These are phyloP conservation scores for Melanchra persicariae DNA, from an alignment of 2,888 invertebrate species.

Conservation along the genomic window DNA sequence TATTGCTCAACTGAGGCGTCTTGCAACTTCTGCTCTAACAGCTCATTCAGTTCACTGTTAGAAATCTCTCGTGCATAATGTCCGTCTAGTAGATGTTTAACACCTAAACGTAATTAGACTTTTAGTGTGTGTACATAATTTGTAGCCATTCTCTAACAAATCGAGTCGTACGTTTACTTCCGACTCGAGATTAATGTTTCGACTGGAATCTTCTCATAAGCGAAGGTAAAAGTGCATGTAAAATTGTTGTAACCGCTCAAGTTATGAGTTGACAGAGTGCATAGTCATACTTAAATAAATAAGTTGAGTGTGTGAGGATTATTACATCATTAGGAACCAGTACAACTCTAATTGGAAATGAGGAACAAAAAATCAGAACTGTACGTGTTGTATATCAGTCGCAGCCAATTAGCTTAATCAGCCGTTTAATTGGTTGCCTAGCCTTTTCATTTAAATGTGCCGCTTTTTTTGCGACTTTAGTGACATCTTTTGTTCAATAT, in stretches of 20 bases:
- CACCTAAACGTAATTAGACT: conserved; percentile 35
- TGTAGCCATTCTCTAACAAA: conserved; percentile 38
- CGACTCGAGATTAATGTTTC: conserved; percentile 38
- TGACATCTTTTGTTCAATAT: too few species aligned
- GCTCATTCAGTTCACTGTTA: conserved; percentile 3
- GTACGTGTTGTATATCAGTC: too few species aligned
- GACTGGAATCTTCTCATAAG: conserved; percentile 32
- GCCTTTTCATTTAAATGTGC: too few species aligned
- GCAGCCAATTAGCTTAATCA: too few species aligned
- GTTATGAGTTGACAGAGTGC: not conserved
- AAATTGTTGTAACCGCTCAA: conserved; percentile 6
- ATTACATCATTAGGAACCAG: not conserved
- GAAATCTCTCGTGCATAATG: conserved; percentile 29
- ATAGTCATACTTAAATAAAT: conserved; percentile 32
- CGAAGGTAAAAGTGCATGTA: conserved; percentile 43
- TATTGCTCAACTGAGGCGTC: conserved; percentile 24
- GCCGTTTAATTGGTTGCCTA: too few species aligned
- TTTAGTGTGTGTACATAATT: conserved; percentile 23
- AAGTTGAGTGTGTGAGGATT: not conserved
- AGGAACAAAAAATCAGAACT: not conserved
- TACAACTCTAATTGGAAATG: not conserved
- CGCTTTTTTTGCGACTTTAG: too few species aligned
- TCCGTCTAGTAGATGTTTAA: not conserved
- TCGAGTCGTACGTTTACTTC: conserved; percentile 51
- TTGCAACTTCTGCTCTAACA: not conserved